These are phyloP conservation scores for Melanocharis versteri DNA, from an alignment of 2,113 vertebrate species.

Conservation along the genomic window DNA sequence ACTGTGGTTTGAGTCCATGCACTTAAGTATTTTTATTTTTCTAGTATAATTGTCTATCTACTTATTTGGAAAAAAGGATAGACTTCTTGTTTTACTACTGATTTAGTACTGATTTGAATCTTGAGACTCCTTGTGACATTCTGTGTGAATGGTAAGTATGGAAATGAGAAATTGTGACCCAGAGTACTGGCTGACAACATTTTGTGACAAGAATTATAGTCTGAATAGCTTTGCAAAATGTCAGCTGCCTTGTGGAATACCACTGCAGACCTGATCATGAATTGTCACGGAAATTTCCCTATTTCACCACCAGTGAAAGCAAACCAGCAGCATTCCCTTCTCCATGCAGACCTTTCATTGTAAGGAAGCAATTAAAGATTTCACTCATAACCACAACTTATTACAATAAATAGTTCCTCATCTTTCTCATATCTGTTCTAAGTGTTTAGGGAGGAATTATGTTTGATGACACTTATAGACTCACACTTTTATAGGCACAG, in stretches of 20 bases:
- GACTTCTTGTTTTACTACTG: background rate
- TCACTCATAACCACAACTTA: background rate
- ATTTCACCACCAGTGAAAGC: background rate
- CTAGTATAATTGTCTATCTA: background rate
- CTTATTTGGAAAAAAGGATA: background rate
- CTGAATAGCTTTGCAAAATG: background rate
- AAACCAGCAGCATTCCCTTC: background rate
- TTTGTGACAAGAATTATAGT: background rate
- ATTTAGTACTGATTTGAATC: background rate
- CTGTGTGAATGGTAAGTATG: background rate
- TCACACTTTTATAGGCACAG: background rate
- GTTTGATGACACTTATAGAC: background rate
- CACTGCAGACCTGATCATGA: background rate
- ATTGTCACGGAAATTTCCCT: background rate
- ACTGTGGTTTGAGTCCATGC: background rate
- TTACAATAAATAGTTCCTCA: background rate
- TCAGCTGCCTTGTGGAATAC: background rate
- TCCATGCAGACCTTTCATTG: background rate
- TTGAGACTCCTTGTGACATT: background rate
- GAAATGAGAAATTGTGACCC: background rate
- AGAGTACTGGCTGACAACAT: background rate
- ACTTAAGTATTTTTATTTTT: background rate
- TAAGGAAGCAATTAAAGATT: constrained; percentile 13
- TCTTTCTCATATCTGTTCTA: background rate
- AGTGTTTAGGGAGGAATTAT: background rate